phyloP scores from a whole-genome alignment of 2,888 invertebrate genomes.

The Eurytoma adleriae region DNA sequence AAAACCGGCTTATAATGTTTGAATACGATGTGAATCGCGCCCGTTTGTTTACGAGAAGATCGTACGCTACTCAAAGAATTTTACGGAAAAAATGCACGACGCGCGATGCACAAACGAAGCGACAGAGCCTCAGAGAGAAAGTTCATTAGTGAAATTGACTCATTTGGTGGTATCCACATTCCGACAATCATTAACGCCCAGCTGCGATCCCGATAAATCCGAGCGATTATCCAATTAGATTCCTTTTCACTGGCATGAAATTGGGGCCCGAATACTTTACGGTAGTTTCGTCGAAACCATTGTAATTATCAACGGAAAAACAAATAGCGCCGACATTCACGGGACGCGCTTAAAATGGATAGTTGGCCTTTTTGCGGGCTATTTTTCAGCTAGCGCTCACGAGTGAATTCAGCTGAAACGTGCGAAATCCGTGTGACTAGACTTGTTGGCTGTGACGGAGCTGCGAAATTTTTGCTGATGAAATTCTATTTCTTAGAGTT shows the following conservation, averaged over 20 bases:
- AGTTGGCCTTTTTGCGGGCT: not conserved
- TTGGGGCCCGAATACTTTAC: no score
- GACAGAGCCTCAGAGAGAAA: slow-evolving; percentile 22
- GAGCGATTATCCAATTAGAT: slow-evolving; percentile 23
- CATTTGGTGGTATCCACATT: not conserved
- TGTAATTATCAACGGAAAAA: not conserved
- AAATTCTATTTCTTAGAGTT: not conserved
- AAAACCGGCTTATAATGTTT: no score
- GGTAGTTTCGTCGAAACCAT: no score
- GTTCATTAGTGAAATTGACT: slow-evolving; percentile 35
- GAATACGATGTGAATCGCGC: no score
- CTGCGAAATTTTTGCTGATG: slow-evolving; percentile 11
- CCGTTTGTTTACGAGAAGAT: no score
- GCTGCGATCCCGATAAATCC: not conserved
- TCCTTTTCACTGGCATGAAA: not conserved
- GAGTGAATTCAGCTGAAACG: not conserved
- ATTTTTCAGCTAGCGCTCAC: not conserved
- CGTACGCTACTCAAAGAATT: no score
- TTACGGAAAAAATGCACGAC: not conserved
- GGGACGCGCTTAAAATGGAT: not conserved
- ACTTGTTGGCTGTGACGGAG: not conserved
- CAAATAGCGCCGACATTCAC: not conserved
- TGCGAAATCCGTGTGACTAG: slow-evolving; percentile 9
- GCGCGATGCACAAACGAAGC: not conserved
- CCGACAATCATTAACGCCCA: not conserved